These are phyloP conservation scores for Passer domesticus DNA, from an alignment of 2,113 vertebrate species.

Conservation along the genomic window DNA sequence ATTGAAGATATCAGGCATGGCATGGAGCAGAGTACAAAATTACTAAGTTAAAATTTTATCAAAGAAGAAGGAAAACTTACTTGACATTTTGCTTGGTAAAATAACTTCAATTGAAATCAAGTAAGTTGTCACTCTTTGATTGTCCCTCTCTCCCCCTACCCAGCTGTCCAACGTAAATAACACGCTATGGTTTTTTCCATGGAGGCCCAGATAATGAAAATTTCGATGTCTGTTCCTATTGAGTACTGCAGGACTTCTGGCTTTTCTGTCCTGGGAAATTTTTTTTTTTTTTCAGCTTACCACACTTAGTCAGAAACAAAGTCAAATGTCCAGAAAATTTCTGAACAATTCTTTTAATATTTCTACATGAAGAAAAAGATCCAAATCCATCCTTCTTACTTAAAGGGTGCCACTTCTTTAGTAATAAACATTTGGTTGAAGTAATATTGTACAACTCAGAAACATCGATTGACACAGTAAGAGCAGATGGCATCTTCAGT, in stretches of 20 bases:
- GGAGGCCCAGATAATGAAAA: neutral
- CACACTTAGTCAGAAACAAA: neutral
- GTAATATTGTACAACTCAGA: neutral
- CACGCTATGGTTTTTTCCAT: neutral
- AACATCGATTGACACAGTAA: neutral
- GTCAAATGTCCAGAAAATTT: neutral
- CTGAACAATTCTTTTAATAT: neutral
- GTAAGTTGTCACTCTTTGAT: neutral
- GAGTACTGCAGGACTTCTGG: neutral
- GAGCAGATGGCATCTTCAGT: neutral
- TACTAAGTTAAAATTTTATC: neutral
- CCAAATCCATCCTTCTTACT: neutral
- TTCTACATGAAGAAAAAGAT: neutral
- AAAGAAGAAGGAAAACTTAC: neutral
- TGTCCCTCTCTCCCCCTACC: neutral
- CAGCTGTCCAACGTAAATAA: neutral
- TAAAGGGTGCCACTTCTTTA: neutral
- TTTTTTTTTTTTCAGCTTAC: neutral
- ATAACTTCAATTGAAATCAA: neutral
- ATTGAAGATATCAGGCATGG: neutral
- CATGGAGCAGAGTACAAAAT: neutral
- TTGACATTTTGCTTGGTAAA: neutral
- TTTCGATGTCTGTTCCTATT: neutral
- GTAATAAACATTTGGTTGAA: neutral
- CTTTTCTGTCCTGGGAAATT: neutral